Conservation (phyloP, 1,140 invertebrate genomes). For the Ctenoplectra terminalis region DNA sequence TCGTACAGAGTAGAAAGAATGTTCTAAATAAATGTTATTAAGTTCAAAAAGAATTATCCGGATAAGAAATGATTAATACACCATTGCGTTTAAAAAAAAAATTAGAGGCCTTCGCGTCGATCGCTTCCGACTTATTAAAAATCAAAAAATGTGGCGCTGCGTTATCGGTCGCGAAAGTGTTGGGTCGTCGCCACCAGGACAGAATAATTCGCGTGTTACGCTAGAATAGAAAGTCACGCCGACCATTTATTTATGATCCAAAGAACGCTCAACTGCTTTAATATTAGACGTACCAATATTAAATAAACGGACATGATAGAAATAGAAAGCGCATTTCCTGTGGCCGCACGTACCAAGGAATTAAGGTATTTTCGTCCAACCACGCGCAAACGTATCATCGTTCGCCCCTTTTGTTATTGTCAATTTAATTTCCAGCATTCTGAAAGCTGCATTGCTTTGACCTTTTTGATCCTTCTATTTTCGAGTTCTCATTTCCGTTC, state of each 20-base stretch:
- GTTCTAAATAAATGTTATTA: too few relatives aligned
- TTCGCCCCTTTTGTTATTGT: too few relatives aligned
- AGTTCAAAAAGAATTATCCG: too few relatives aligned
- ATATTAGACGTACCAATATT: conserved; percentile 7
- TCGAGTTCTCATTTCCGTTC: background rate
- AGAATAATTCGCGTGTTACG: conserved; percentile 25
- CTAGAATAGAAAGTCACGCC: conserved; percentile 45
- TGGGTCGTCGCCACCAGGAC: background rate
- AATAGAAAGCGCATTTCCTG: conserved; percentile 42
- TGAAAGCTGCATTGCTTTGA: too few relatives aligned
- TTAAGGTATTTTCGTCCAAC: too few relatives aligned
- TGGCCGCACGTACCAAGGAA: background rate
- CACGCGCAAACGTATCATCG: too few relatives aligned
- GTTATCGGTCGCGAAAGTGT: conserved; percentile 13
- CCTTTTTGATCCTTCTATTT: background rate
- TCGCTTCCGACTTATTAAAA: background rate
- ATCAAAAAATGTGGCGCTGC: background rate
- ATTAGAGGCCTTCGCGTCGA: too few relatives aligned
- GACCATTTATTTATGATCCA: conserved; percentile 16
- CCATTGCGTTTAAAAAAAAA: too few relatives aligned
- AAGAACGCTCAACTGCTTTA: conserved; percentile 10
- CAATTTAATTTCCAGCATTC: background rate
- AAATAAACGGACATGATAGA: conserved; percentile 15
- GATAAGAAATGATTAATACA: too few relatives aligned
- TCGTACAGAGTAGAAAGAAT: too few relatives aligned